Base-by-base conservation (phyloP, 2,113 vertebrate species). In the Micronisus gabar region DNA sequence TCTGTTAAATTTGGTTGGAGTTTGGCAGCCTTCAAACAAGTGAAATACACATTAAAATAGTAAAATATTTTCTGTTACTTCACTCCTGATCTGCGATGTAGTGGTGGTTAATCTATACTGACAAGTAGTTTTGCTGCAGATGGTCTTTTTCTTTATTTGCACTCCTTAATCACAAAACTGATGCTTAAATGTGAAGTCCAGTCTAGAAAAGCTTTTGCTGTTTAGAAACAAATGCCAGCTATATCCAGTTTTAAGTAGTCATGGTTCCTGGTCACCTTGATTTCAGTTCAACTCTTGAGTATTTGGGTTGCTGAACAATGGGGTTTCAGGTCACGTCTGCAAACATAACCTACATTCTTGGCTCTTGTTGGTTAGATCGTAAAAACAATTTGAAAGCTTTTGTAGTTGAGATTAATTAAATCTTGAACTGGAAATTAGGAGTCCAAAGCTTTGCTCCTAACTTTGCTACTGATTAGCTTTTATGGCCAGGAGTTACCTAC, bases 311-410 rank as follows among this genome's bases (percentile, higher is more conserved):
- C 30, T 76, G n/a, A 63, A 19, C 2, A 34, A 11, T 6, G 13
- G 17, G 4, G 18, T 34, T 80, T 30, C 13, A 25, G 38, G 34
- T 61, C 32, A 27, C 23, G 73, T 73, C 25, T 63, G 32, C 26
- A 43, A 76, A 76, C 0, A 1, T n/a, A 63, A 16, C 11, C 8
- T 16, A 3, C 4, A 1, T 21, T 62, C 38, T 36, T 45, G 11
- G 8, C 12, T 87, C 29, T 26, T 62, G 7, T 43, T 47, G 6
- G 20, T 43, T 48, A 45, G 20, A 21, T 34, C 58, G 27, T 32
- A 36, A 71, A 81, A 74, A 15, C 34, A 40, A 3, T 20, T 40
- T 80, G 63, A 62, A 86, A 72, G 13, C 4, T 81, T 76, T 50
- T 25, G 27, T 52, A 53, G 27, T 62, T 72, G 12, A 58, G 41